Evolutionary conservation across 2,113 vertebrate genomes (phyloP), one percentile per base, ranked within the genome.

Genomic region (Esox niger): DNA sequence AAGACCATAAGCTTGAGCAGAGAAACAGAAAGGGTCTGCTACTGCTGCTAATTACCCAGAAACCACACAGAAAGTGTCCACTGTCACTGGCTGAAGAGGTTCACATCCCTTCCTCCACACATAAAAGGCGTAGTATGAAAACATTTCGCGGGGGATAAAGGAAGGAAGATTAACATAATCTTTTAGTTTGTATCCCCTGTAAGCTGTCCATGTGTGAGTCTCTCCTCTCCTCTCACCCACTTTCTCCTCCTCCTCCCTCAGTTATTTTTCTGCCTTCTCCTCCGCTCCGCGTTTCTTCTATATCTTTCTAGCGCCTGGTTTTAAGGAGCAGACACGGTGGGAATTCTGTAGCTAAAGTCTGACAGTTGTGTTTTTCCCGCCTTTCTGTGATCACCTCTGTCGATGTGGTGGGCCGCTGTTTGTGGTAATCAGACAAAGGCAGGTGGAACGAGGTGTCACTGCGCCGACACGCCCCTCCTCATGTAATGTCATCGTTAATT

Each of bases 81-180:
- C 95, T 96, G 96, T 95, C 96, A 93, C 91, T 86, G 91, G 95
- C 94, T 97, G 93, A 95, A 98, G 96, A 98, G 96, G 95, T 95
- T 96, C 94, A 94, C 95, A 95, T 96, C 95, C 93, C 93, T 95
- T 93, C 94, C 92, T 95, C 95, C 93, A 93, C 92, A 97, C 94
- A 99, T 98, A 96, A 99, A 99, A 99, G 97, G 93, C 94, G 91
- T 94, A 94, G 95, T 96, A 98, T 96, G 94, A 98, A 98, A 98
- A 98, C 97, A 98, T 97, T 98, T 98, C 97, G 91, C 91, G 72
- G 88, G 81, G 93, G 93, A 98, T 96, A 98, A 98, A 97, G 94
- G 80, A 91, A 90, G 68, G 74, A 89, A 94, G 95, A 98, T 99
- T 99, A 98, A 93, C 96, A 98, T 99, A 99, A 99, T 98, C 97